Base-by-base conservation (phyloP, 2,888 invertebrate genomes). In the Dugesia japonica region DNA sequence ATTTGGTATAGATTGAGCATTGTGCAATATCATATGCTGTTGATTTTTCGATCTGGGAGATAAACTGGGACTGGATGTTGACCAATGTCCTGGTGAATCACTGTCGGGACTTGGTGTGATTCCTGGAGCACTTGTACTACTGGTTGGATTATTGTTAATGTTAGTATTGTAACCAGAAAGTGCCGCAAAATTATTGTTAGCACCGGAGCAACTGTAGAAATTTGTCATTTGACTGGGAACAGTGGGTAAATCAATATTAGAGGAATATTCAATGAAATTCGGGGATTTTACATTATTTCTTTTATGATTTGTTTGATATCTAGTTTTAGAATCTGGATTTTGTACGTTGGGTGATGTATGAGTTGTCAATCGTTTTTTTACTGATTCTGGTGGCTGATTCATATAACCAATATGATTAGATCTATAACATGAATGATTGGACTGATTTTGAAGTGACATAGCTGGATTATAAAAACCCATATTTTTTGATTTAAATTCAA, bases 41-140 rank as follows among this genome's bases (percentile, higher is more conserved):
- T 56, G 56, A 56, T 56, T 56, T 56, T 56, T 56, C 4, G 56
- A 56, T 56, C 27, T 76, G 20, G 73, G 73, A 26, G 76, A 75
- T 17, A 28, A 75, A 23, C 74, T 75, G 26, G 76, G 76, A 31
- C 76, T 76, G 26, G 76, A 76, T 23, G 33, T 28, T 15, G 28
- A 28, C 76, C 76, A 76, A 42, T 76, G 76, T 7, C 76, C 74
- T 7, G 76, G 76, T 7, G 73, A 73, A 27, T 76, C 76, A 77
- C 76, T 76, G 27, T 76, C 76, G 20, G 73, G 28, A 28, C 76
- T 76, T 15, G 72, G 72, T 7, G 72, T 72, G 4, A 72, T 28
- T 28, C 72, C 72, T 26, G 56, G 56, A 13, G 56, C 56, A n/a
- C 56, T 56, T 7, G 56, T 56, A 56, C 56, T 56, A n/a, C 56